A percentile compares a stretch with the other conserved stretches of the same genome.
These are phyloP conservation scores for Pseudobourletiella spinata DNA, from an alignment of 1,140 invertebrate genomes.

Conservation along the genomic window DNA sequence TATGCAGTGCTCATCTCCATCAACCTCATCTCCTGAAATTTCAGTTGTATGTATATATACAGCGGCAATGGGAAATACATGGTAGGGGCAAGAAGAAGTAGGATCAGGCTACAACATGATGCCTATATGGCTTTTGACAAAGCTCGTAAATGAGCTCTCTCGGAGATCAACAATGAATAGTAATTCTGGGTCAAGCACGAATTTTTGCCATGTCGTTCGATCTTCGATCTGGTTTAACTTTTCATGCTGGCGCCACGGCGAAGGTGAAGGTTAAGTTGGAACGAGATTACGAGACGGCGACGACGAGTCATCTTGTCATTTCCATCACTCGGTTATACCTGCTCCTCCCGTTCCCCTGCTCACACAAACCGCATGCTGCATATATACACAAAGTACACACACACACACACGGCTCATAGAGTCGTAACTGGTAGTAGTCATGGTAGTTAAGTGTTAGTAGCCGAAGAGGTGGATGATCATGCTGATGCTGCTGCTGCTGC, in stretches of 20 bases:
- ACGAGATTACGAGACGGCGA: background rate
- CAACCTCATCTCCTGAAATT: no score
- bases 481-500: no score
- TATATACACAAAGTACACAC: no score
- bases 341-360: no score
- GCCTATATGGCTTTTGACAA: background rate
- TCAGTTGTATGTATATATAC: no score
- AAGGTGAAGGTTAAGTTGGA: background rate
- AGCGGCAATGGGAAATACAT: background rate
- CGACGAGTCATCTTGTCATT: background rate
- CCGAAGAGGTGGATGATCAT: no score
- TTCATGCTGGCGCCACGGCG: background rate
- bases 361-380: no score
- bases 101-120: background rate
- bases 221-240: background rate
- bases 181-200: background rate
- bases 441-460: no score
- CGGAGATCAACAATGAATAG: background rate
- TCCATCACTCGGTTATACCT: no score
- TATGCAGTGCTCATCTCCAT: no score
- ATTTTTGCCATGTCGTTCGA: background rate
- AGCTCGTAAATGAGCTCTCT: background rate
- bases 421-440: no score
- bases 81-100: background rate
- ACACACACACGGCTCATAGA: no score